phyloP scores from a whole-genome alignment of 2,888 invertebrate genomes.

The Catocala fraxini region DNA sequence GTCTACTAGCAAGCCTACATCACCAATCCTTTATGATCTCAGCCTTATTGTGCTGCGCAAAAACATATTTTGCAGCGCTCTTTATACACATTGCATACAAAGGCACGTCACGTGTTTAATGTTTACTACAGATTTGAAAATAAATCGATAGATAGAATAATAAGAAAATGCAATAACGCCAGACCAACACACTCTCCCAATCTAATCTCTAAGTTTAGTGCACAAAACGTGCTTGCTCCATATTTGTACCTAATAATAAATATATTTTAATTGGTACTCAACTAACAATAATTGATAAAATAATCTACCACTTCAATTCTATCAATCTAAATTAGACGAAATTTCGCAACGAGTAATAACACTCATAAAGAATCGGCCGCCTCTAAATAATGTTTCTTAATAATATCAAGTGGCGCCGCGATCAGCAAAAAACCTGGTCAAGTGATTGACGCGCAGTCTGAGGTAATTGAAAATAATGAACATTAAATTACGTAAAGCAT shows the following conservation, averaged over 20 bases:
- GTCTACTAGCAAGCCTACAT: conserved; percentile 48
- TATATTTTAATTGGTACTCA: too few relatives aligned
- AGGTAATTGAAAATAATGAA: conserved; percentile 65
- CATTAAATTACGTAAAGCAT: conserved; percentile 58
- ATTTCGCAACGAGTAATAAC: conserved; percentile 29
- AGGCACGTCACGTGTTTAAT: conserved; percentile 14
- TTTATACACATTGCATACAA: conserved; percentile 17
- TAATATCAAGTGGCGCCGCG: conserved; percentile 65
- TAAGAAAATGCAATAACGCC: not conserved
- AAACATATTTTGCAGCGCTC: conserved; percentile 52
- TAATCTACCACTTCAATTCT: not conserved
- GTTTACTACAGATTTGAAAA: not conserved
- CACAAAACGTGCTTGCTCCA: not conserved
- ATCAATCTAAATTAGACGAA: conserved; percentile 19
- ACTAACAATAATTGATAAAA: too few relatives aligned
- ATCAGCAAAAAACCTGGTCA: conserved; percentile 61
- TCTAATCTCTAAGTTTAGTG: not conserved
- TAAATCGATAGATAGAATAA: not conserved
- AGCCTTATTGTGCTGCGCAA: conserved; percentile 54
- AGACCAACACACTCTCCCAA: not conserved
- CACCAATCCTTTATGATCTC: conserved; percentile 56
- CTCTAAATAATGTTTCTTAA: conserved; percentile 46
- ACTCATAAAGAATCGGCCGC: conserved; percentile 34
- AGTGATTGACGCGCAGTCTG: conserved; percentile 59
- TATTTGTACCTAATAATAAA: not conserved